These are phyloP conservation scores for Phataginus tetradactyla DNA, from an alignment of 2,797 vertebrate species.

Conservation along the genomic window DNA sequence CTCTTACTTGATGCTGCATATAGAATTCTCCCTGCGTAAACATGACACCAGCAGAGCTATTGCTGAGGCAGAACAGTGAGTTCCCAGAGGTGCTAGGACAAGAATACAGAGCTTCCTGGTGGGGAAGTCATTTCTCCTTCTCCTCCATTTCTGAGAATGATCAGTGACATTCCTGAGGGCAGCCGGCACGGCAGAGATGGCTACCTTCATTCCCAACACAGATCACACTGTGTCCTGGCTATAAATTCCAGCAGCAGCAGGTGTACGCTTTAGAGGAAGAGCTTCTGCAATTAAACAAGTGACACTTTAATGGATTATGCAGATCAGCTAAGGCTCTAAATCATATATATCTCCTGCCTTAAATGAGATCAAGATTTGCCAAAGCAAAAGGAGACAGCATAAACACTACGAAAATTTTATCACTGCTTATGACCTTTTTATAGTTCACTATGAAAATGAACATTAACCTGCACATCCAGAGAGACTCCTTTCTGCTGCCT, in stretches of 20 bases:
- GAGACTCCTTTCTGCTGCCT: background rate
- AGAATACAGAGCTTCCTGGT: background rate
- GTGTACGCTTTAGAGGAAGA: slow-evolving; percentile 56
- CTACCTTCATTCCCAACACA: slow-evolving; percentile 46
- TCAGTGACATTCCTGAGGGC: background rate
- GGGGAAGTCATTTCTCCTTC: background rate
- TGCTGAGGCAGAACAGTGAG: background rate
- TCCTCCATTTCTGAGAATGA: background rate
- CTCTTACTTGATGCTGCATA: background rate
- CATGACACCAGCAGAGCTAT: background rate
- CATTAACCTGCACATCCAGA: slow-evolving; percentile 40
- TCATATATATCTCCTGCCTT: slow-evolving; percentile 57
- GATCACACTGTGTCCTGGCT: background rate
- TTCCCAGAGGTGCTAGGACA: background rate
- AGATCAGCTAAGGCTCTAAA: slow-evolving; percentile 69
- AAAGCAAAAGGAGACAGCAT: background rate
- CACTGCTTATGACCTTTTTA: slow-evolving; percentile 30
- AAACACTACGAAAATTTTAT: slow-evolving; percentile 56
- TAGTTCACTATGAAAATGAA: slow-evolving; percentile 58
- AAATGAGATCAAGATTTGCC: background rate
- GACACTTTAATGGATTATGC: slow-evolving; percentile 80
- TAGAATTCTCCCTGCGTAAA: background rate
- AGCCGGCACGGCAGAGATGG: slow-evolving; percentile 33
- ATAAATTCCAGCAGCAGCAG: slow-evolving; percentile 71
- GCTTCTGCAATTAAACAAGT: slow-evolving; percentile 73